Conservation (phyloP, 2,797 vertebrate genomes). For the Linurgus olivaceus region DNA sequence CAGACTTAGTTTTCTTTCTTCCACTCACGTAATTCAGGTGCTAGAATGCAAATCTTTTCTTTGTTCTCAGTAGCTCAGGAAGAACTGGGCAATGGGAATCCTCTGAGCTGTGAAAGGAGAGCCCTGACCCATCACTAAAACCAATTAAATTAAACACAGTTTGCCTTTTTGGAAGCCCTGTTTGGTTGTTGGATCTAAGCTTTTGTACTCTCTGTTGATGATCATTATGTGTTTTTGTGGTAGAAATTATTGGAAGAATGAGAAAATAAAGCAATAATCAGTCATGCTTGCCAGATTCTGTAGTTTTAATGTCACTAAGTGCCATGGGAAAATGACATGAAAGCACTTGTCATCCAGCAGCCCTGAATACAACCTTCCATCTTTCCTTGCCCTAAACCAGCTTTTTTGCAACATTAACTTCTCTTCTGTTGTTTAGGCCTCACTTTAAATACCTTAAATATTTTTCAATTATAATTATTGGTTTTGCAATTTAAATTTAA, state of each 20-base stretch:
- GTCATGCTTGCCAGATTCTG: not conserved
- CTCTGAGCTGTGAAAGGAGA: not conserved
- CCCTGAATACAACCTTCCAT: not conserved
- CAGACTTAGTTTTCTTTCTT: not conserved
- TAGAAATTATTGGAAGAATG: conserved; percentile 11
- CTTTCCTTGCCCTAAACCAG: not conserved
- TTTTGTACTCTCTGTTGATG: not conserved
- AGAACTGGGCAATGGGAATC: not conserved
- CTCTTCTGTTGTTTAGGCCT: not conserved
- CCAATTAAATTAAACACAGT: not conserved
- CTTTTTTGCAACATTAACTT: not conserved
- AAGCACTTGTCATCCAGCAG: not conserved
- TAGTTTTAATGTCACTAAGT: not conserved
- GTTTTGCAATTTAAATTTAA: not conserved
- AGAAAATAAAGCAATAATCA: conserved; percentile 10
- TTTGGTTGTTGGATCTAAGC: not conserved
- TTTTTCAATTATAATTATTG: not conserved
- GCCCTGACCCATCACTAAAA: not conserved
- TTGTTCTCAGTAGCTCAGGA: not conserved
- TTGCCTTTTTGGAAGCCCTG: not conserved
- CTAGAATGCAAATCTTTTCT: not conserved
- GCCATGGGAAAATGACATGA: not conserved
- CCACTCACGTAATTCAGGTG: not conserved
- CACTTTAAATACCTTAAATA: not conserved
- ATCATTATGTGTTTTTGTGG: not conserved